Evolutionary conservation across 2,113 vertebrate genomes (phyloP).

Genomic region (Drymodes brunneopygia): DNA sequence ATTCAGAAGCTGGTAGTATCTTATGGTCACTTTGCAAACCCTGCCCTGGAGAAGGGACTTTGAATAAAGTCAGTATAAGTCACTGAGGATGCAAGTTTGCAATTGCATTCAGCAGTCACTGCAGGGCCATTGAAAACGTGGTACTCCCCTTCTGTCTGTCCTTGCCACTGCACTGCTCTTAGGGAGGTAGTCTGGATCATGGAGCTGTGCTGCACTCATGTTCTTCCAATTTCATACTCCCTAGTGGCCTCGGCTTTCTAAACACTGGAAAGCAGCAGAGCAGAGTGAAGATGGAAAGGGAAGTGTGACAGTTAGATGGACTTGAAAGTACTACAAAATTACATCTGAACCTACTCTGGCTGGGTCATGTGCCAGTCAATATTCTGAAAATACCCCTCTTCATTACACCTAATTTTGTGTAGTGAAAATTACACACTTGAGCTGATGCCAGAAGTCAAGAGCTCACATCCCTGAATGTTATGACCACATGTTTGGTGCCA

Average conservation of each 20-base stretch:
- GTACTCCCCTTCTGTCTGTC: fast-evolving
- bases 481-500: fast-evolving
- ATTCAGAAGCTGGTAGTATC: not conserved
- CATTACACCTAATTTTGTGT: not conserved
- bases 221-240: not conserved
- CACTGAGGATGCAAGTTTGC: not conserved
- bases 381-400: not conserved
- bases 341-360: not conserved
- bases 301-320: not conserved
- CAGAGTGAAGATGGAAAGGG: not conserved
- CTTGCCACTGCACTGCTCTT: not conserved
- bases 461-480: not conserved
- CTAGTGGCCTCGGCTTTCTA: not conserved
- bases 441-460: not conserved
- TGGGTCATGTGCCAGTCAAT: not conserved
- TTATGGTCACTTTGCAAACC: not conserved
- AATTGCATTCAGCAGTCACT: not conserved
- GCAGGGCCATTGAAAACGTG: fast-evolving
- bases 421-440: not conserved
- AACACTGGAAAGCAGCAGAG: not conserved
- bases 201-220: fast-evolving
- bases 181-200: fast-evolving
- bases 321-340: not conserved
- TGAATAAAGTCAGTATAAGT: not conserved
- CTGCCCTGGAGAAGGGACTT: not conserved